Conservation (phyloP, 2,888 invertebrate genomes). For the Cheilosia scutellata region DNA sequence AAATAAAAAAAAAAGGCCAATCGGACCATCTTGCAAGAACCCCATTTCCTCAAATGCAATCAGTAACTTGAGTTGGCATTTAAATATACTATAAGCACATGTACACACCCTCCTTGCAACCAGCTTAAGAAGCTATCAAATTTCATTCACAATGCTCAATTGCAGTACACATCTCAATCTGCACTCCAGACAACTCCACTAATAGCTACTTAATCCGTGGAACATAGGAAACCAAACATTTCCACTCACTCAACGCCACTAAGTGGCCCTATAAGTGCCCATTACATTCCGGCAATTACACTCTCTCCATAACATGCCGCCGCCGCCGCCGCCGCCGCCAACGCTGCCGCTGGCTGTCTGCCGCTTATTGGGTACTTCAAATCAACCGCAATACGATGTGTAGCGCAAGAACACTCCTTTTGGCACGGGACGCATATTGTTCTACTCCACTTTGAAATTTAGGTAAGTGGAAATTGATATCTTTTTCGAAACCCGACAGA, state of each 20-base stretch:
- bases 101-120: not conserved
- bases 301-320: conserved; percentile 29
- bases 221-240: conserved; percentile 40
- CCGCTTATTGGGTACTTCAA: conserved; percentile 34
- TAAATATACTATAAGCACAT: not conserved
- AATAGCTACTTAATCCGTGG: conserved; percentile 46
- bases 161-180: conserved; percentile 34
- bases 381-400: conserved; percentile 25
- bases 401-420: not conserved
- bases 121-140: conserved; percentile 23
- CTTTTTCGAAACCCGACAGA: not conserved
- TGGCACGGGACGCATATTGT: conserved; percentile 1
- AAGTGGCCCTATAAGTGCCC: conserved; percentile 59
- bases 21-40: too few relatives aligned
- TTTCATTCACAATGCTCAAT: conserved; percentile 11
- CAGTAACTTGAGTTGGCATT: not conserved
- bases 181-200: conserved; percentile 30
- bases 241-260: conserved; percentile 54
- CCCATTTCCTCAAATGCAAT: too few relatives aligned
- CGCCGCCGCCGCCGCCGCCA: not conserved
- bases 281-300: conserved; percentile 59
- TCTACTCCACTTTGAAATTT: not conserved
- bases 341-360: not conserved
- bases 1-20: too few relatives aligned
- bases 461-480: not conserved